Percentiles rank a stretch among this genome's conserved stretches.
These are phyloP conservation scores for Jordanella pulchra DNA, from an alignment of 2,797 vertebrate species.

Conservation along the genomic window DNA sequence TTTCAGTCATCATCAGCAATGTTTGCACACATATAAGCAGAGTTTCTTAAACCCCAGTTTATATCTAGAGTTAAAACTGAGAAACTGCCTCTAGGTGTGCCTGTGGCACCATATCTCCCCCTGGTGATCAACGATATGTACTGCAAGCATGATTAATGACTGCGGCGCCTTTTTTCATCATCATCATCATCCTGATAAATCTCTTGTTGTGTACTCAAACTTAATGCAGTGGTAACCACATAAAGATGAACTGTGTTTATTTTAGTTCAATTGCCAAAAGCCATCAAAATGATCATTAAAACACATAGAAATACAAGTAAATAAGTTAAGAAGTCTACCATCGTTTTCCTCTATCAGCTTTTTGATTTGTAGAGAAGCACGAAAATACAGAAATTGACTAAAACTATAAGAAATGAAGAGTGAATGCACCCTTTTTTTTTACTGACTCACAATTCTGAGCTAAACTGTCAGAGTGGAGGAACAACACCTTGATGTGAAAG, in stretches of 20 bases:
- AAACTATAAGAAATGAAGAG: no score
- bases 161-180: neutral
- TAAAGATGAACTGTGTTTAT: neutral
- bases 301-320: no score
- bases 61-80: slow-evolving; percentile 1
- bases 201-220: neutral
- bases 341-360: no score
- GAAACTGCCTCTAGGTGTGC: slow-evolving; percentile 8
- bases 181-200: neutral
- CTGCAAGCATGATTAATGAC: slow-evolving; percentile 24
- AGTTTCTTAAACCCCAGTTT: neutral
- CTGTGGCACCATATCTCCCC: slow-evolving; percentile 55
- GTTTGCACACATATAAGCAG: neutral
- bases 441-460: neutral
- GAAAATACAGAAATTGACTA: no score
- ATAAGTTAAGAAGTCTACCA: no score
- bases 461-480: neutral
- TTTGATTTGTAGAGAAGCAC: no score
- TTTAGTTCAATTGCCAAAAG: neutral
- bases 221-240: neutral
- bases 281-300: neutral
- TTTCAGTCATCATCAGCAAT: slow-evolving; percentile 9
- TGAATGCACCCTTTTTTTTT: neutral
- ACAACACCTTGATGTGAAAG: neutral
- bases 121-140: slow-evolving; percentile 57